Conservation (phyloP, 2,113 vertebrate genomes). For the Brachypteracias leptosomus region DNA sequence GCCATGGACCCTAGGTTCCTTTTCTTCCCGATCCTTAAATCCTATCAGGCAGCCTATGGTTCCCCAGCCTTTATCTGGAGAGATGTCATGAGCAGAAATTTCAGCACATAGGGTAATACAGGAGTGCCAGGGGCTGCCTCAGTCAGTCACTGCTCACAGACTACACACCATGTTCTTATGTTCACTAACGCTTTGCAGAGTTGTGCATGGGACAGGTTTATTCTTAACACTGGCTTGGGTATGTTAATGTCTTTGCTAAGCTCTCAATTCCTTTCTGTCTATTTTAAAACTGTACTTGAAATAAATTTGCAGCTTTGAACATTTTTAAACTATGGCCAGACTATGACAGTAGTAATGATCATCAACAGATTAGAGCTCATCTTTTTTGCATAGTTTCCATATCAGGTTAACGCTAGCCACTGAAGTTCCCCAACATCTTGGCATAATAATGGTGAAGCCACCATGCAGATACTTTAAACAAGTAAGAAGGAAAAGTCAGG, state of each 20-base stretch:
- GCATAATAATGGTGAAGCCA: background rate
- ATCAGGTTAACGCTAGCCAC: background rate
- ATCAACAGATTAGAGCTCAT: background rate
- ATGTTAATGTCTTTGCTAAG: background rate
- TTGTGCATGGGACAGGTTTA: background rate
- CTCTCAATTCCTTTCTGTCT: background rate
- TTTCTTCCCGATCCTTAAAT: background rate
- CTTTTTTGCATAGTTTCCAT: background rate
- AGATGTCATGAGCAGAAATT: background rate
- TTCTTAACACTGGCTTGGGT: background rate
- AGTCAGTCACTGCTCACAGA: background rate
- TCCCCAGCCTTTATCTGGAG: background rate
- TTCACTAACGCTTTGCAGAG: background rate
- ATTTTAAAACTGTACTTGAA: background rate
- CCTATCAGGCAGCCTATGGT: accelerated
- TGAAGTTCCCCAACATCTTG: background rate
- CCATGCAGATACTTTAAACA: background rate
- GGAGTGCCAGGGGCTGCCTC: background rate
- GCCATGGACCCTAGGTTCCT: accelerated
- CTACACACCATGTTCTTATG: accelerated
- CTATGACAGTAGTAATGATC: accelerated
- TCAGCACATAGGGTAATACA: background rate
- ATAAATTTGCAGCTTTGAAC: background rate
- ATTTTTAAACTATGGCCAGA: background rate
- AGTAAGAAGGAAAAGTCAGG: background rate